Conservation (phyloP, 1,140 invertebrate species). For the Rhyzopertha dominica region DNA sequence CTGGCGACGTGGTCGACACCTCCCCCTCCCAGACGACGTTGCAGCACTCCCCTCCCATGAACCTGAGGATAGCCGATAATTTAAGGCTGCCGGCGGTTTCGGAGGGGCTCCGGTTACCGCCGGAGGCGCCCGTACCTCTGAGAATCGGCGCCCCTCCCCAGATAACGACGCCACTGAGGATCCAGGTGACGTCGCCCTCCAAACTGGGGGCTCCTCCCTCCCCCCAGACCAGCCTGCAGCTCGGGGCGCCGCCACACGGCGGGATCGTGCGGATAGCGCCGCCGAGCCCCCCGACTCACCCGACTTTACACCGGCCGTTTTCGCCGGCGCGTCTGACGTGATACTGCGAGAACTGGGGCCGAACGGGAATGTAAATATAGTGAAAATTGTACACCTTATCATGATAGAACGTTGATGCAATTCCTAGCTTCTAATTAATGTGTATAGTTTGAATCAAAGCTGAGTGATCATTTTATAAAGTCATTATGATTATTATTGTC, state of each 20-base stretch:
- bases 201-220: constrained; percentile 30
- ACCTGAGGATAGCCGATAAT: constrained; percentile 32
- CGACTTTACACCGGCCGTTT: constrained; percentile 50
- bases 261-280: constrained; percentile 42
- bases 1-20: constrained; percentile 42
- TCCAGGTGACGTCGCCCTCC: constrained; percentile 48
- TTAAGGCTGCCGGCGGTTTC: constrained; percentile 7
- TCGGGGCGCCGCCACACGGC: constrained; percentile 27
- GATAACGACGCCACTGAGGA: constrained; percentile 45
- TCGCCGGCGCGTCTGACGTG: constrained; percentile 50
- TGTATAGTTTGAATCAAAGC: too few relatives aligned
- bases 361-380: constrained; percentile 23
- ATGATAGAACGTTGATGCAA: too few relatives aligned
- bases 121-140: constrained; percentile 40
- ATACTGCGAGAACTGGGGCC: constrained; percentile 46
- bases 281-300: constrained; percentile 36
- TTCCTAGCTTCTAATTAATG: too few relatives aligned
- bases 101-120: constrained; percentile 22
- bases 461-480: too few relatives aligned
- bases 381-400: constrained; percentile 24
- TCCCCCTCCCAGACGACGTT: constrained; percentile 44
- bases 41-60: constrained; percentile 46
- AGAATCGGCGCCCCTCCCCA: constrained; percentile 34
- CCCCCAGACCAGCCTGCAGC: constrained; percentile 33
- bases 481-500: too few relatives aligned